Evolutionary conservation across 2,888 invertebrate species (phyloP), one percentile per base, ranked within the genome.

Genomic region (Nomada flava): DNA sequence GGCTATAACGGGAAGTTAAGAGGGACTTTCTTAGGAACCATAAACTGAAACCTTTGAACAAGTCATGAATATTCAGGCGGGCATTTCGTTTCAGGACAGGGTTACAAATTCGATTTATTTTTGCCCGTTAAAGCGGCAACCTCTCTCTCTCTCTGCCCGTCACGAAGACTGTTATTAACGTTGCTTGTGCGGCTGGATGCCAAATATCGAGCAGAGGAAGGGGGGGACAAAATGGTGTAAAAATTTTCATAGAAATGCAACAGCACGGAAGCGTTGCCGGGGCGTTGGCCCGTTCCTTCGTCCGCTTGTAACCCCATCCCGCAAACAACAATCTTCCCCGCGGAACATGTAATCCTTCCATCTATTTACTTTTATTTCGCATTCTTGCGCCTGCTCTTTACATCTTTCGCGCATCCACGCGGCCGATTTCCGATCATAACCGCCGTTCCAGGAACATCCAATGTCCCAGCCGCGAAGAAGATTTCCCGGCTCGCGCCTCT

Each of bases 401-500:
- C 47, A 15, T 47, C 15, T 15, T 3, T 15, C 47, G 47, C 15
- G 47, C 3, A 18, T 20, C 9, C 7, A 2, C 65, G 5, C 9
- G 70, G 70, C 67, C 20, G 26, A 71, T 59, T 63, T 47, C 13
- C 62, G 67, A 79, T 67, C 71, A 76, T 79, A 36, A 36, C 36
- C 72, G 79, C 74, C 74, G 73, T 63, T 77, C 78, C 59, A 29
- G 62, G 69, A 87, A 82, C 87, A 75, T 42, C 79, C 64, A 60
- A 36, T 67, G 79, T 77, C 79, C 71, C 26, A 52, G 20, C 63
- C 70, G 42, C 4, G 42, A 57, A 74, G 80, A 72, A 79, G 83
- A 84, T 87, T 89, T 86, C 86, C 86, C 72, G 81, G 63, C 78
- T 76, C 72, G 74, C 76, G 76, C 65, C 71, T 84, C 80, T 87